phyloP scores from a whole-genome alignment of 1,140 invertebrate species.

The Glomeris maerens region DNA sequence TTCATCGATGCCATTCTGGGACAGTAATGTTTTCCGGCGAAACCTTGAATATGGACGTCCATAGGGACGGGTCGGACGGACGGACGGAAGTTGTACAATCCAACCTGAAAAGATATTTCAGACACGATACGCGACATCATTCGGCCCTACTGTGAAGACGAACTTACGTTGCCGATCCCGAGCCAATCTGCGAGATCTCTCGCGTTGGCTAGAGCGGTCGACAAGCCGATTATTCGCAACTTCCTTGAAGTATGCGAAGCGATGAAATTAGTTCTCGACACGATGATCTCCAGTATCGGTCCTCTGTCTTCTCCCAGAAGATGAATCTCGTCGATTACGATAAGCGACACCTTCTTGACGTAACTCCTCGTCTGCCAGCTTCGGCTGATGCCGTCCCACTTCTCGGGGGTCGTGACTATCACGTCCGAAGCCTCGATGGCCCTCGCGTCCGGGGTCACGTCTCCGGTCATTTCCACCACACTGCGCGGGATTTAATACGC shows the following conservation, averaged over 20 bases:
- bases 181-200: conserved; percentile 94
- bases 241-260: conserved; percentile 58
- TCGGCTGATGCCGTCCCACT: conserved; percentile 97
- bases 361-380: conserved; percentile 95
- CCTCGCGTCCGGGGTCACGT: conserved; percentile 82
- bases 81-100: conserved; percentile 94
- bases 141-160: too few species aligned
- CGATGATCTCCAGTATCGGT: conserved; percentile 50
- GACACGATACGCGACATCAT: too few species aligned
- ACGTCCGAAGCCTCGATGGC: conserved; percentile 71
- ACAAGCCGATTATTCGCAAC: conserved; percentile 83
- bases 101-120: conserved; percentile 51
- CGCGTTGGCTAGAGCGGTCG: conserved; percentile 95
- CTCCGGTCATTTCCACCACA: conserved; percentile 92
- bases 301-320: conserved; percentile 56
- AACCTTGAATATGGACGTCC: conserved; percentile 86
- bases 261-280: conserved; percentile 75
- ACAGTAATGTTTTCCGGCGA: conserved; percentile 94
- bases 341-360: conserved; percentile 76
- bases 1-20: conserved; percentile 99
- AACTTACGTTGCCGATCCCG: conserved; percentile 52
- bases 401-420: conserved; percentile 97
- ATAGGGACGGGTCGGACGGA: conserved; percentile 93
- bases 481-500: too few species aligned
- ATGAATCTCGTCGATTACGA: conserved; percentile 98